phyloP scores from a whole-genome alignment of 1,140 invertebrate genomes.

The Manduca sexta region DNA sequence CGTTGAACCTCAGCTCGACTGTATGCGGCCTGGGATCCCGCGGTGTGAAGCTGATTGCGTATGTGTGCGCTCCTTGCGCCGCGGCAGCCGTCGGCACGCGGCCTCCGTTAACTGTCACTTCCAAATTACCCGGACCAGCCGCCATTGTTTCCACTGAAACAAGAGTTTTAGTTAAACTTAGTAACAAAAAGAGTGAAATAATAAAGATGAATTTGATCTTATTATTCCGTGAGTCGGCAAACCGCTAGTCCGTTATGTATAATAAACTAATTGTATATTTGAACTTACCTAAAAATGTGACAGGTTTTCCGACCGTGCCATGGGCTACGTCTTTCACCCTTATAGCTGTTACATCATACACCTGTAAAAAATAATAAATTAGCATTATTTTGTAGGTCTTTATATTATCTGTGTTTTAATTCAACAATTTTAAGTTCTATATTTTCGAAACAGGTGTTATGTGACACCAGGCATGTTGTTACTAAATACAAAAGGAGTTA shows the following conservation, averaged over 20 bases:
- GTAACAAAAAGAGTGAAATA: not conserved
- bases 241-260: too few relatives aligned
- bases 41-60: conserved; percentile 97
- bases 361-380: conserved; percentile 56
- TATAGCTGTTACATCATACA: conserved; percentile 95
- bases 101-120: conserved; percentile 97
- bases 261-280: too few relatives aligned
- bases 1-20: conserved; percentile 96
- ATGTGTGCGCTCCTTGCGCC: conserved; percentile 94
- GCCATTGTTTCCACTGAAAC: conserved; percentile 94
- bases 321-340: conserved; percentile 93
- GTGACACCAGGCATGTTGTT: too few relatives aligned
- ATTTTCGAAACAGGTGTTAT: not conserved
- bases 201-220: not conserved
- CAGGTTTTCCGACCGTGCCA: conserved; percentile 93
- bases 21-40: conserved; percentile 91
- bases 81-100: conserved; percentile 96
- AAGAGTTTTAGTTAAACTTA: not conserved
- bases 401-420: not conserved
- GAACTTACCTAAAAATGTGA: conserved; percentile 91
- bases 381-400: not conserved
- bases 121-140: conserved; percentile 96
- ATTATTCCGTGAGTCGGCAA: too few relatives aligned
- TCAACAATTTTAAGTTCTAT: not conserved
- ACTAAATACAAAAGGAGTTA: too few relatives aligned